Evolutionary conservation across 2,888 invertebrate genomes (phyloP).

Genomic region (Dicroscelio sp.): DNA sequence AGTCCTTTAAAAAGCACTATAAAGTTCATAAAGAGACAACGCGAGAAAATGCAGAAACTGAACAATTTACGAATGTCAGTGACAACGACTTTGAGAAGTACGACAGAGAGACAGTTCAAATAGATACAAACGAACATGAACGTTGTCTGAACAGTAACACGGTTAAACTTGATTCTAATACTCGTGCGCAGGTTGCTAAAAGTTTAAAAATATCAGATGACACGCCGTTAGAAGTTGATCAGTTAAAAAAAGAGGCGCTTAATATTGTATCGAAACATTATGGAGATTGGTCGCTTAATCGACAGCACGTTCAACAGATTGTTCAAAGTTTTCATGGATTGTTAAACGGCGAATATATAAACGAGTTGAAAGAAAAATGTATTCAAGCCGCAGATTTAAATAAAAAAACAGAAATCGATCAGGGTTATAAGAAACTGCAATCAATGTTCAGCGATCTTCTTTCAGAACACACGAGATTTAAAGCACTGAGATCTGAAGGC

Average conservation of each 20-base stretch:
- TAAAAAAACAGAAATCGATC: neutral
- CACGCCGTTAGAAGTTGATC: neutral
- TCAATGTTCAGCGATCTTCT: slow-evolving; percentile 22
- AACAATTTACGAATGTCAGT: neutral
- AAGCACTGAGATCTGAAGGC: slow-evolving; percentile 31
- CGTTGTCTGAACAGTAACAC: neutral
- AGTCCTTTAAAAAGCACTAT: neutral
- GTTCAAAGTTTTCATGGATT: slow-evolving; percentile 1
- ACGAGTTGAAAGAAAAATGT: slow-evolving; percentile 12
- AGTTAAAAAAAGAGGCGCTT: neutral
- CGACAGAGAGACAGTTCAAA: neutral
- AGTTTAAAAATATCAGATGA: neutral
- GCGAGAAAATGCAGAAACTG: neutral
- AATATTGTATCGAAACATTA: neutral
- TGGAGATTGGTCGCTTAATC: slow-evolving; percentile 20
- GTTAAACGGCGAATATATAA: slow-evolving; percentile 1
- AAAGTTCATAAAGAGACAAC: neutral
- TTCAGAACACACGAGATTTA: slow-evolving; percentile 59
- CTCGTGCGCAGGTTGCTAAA: neutral
- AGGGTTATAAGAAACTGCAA: slow-evolving; percentile 32
- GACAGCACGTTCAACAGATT: neutral
- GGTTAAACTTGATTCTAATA: neutral
- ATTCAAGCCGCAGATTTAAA: neutral
- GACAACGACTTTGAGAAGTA: neutral
- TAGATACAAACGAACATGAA: neutral